Conservation (phyloP, 2,888 invertebrate genomes). For the Urechis unicinctus region DNA sequence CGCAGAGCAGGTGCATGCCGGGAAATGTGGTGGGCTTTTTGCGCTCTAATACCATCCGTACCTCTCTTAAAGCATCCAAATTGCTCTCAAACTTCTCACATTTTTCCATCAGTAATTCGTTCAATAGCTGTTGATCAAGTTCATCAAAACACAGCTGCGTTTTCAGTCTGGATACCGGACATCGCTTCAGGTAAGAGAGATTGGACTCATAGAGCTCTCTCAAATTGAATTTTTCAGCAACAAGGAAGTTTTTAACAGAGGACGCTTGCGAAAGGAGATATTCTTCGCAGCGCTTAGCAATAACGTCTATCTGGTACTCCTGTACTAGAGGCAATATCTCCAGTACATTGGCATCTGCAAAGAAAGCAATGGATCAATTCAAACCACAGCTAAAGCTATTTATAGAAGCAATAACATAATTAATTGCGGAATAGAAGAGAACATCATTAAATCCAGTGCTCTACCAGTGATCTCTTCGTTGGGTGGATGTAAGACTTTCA, state of each 20-base stretch:
- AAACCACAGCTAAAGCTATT: too few relatives aligned
- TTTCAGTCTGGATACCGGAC: slow-evolving; percentile 17
- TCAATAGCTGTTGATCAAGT: slow-evolving; percentile 15
- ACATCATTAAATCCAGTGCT: too few relatives aligned
- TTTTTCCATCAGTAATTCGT: slow-evolving; percentile 22
- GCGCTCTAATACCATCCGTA: slow-evolving; percentile 25
- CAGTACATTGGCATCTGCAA: slow-evolving; percentile 18
- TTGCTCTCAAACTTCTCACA: slow-evolving; percentile 23
- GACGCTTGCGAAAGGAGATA: slow-evolving; percentile 20
- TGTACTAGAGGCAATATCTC: slow-evolving; percentile 20
- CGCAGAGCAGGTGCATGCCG: slow-evolving; percentile 23
- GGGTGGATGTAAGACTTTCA: slow-evolving; percentile 23
- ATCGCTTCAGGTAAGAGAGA: slow-evolving; percentile 21
- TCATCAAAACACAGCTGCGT: slow-evolving; percentile 19
- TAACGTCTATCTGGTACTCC: slow-evolving; percentile 24
- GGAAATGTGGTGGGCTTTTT: slow-evolving; percentile 28
- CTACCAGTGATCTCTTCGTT: slow-evolving; percentile 22
- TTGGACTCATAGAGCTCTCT: slow-evolving; percentile 17
- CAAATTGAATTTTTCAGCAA: slow-evolving; percentile 21
- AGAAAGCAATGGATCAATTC: not conserved
- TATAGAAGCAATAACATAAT: too few relatives aligned
- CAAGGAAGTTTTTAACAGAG: slow-evolving; percentile 20
- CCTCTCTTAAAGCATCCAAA: slow-evolving; percentile 22
- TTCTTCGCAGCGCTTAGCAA: slow-evolving; percentile 21
- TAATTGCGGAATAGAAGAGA: too few relatives aligned